A percentile compares a stretch with the other conserved stretches of the same genome.
phyloP scores from a whole-genome alignment of 2,113 vertebrate species.

The Perca flavescens region DNA sequence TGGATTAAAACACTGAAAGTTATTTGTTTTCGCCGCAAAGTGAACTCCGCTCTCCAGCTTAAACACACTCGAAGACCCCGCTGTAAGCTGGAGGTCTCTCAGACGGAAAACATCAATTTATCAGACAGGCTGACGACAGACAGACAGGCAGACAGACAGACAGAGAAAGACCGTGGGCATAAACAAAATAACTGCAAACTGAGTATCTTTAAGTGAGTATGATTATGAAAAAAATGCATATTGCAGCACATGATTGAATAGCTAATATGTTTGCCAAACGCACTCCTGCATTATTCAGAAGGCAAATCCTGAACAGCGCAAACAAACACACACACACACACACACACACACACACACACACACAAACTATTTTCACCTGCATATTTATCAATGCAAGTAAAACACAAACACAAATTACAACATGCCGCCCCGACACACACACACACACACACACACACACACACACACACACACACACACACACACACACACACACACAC shows the following conservation, averaged over 20 bases:
- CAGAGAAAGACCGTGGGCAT: background rate
- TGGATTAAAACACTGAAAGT: no score
- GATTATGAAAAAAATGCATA: constrained; percentile 13
- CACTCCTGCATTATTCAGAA: constrained; percentile 52
- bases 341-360: constrained; percentile 18
- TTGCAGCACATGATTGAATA: constrained; percentile 38
- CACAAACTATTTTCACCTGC: background rate
- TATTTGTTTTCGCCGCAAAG: no score
- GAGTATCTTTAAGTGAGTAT: constrained; percentile 4
- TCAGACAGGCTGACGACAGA: no score
- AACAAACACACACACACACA: constrained; percentile 7
- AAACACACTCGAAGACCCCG: no score
- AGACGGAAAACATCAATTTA: no score
- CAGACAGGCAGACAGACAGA: background rate
- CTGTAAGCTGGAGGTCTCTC: no score
- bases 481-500: background rate
- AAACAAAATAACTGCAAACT: constrained; percentile 1
- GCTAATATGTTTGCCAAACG: constrained; percentile 46
- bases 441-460: background rate
- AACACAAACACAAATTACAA: no score
- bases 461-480: background rate
- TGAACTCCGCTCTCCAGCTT: no score
- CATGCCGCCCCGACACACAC: no score
- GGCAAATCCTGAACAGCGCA: background rate
- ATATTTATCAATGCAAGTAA: no score